These are phyloP conservation scores for Sebastes cheni DNA, from an alignment of 2,797 vertebrate genomes.

Conservation along the genomic window DNA sequence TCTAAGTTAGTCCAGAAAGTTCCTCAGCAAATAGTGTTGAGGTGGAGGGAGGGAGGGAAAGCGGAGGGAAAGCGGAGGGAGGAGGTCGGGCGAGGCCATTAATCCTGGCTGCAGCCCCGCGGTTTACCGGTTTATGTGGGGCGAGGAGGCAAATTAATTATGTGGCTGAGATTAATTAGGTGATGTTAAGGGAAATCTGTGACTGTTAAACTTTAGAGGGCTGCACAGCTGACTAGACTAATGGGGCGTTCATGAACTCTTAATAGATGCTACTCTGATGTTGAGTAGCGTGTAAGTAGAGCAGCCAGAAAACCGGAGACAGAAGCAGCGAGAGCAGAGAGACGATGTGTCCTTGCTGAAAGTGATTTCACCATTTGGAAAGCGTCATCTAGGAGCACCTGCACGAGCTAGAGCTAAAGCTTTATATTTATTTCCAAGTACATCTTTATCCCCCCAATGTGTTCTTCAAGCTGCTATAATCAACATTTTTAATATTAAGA, in stretches of 20 bases:
- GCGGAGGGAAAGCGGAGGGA: neutral
- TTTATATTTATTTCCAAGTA: neutral
- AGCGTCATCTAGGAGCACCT: neutral
- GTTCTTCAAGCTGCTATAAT: neutral
- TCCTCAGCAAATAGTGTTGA: slow-evolving; percentile 38
- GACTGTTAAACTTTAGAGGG: slow-evolving; percentile 70
- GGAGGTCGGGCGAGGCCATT: slow-evolving; percentile 42
- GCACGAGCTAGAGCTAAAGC: neutral
- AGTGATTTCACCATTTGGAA: neutral
- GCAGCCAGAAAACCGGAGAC: neutral
- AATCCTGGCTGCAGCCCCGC: slow-evolving; percentile 48
- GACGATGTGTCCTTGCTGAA: neutral
- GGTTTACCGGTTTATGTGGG: slow-evolving; percentile 58
- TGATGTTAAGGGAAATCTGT: slow-evolving; percentile 74
- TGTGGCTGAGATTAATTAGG: slow-evolving; percentile 75
- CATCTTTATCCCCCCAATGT: neutral
- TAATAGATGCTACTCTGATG: slow-evolving; percentile 67
- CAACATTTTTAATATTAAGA: neutral
- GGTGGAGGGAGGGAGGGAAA: neutral
- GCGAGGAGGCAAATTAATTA: slow-evolving; percentile 70
- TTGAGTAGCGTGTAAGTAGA: slow-evolving; percentile 17
- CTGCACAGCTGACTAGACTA: slow-evolving; percentile 71
- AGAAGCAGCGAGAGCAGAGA: neutral
- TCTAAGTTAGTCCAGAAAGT: slow-evolving; percentile 56
- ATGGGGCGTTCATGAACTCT: slow-evolving; percentile 76